Evolutionary conservation across 2,888 invertebrate genomes (phyloP), one percentile per base, ranked within the genome.

Genomic region (Temnothorax unifasciatus): DNA sequence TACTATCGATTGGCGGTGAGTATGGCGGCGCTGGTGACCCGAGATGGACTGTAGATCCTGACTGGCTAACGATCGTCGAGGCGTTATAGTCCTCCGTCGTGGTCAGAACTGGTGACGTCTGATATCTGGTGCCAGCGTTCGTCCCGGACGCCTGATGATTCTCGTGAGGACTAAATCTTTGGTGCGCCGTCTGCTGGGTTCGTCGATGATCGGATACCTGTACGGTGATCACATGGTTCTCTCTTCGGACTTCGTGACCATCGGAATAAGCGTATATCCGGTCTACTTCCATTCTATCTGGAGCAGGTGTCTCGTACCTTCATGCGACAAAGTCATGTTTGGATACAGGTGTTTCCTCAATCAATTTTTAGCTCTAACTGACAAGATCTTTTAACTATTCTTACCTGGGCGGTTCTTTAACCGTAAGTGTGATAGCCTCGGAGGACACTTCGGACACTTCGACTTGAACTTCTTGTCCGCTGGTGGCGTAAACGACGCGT

Each of bases 1-100:
- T 90, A 11, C 91, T 88, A 34, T 92, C 87, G 95, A 95, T 86
- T 94, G 96, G 82, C 75, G 95, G 95, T 0, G 95, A 94, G 47
- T 95, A 95, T 21, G 95, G 94, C 44, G 90, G 82, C 0, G 91
- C 89, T 9, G 96, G 94, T 83, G 96, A 95, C 1, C 95, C 94
- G 0, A 94, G 92, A 93, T 96, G 90, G 92, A 96, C 89, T 94
- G 87, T 85, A 0, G 83, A 84, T 5, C 95, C 95, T 66, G 96
- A 92, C 90, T 90, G 95, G 85, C 96, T 95, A 3, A 93, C 92
- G 83, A 95, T 92, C 18, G 93, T 87, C 3, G 92, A 90, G 0
- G 87, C 34, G 18, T 93, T 93, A 85, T 93, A 94, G 0, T 93
- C 93, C 11, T 94, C 94, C 9, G 89, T 86, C 0, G 92, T 84